A percentile compares a stretch with the other conserved stretches of the same genome.
Evolutionary conservation across 1,140 invertebrate species (phyloP).

Genomic region (Drosophila kikkawai): DNA sequence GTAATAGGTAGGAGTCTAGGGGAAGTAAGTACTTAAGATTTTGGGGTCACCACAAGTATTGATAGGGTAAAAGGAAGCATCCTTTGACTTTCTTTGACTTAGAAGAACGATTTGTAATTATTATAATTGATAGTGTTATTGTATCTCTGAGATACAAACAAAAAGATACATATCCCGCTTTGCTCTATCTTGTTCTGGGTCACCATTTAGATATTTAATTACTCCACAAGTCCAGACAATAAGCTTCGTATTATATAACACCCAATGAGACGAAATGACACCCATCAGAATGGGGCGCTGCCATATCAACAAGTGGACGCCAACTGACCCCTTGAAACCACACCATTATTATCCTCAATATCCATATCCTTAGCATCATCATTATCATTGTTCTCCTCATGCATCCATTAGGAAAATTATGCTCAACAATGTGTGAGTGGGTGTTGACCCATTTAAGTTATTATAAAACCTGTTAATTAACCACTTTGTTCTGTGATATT

Average conservation of each 20-base stretch:
- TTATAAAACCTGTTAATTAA: slow-evolving; percentile 68
- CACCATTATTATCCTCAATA: background rate
- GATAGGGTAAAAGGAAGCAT: background rate
- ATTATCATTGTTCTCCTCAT: slow-evolving; percentile 4
- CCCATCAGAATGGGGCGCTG: slow-evolving; percentile 22
- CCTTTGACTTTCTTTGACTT: background rate
- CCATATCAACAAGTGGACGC: slow-evolving; percentile 69
- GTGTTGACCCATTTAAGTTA: slow-evolving; percentile 61
- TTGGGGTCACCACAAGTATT: background rate
- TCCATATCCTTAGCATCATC: slow-evolving; percentile 14
- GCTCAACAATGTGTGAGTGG: slow-evolving; percentile 16
- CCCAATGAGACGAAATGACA: slow-evolving; percentile 47
- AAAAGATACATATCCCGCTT: background rate
- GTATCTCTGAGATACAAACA: background rate
- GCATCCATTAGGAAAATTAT: slow-evolving; percentile 71
- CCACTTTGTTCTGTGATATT: slow-evolving; percentile 30
- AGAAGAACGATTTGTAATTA: background rate
- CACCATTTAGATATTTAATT: slow-evolving; percentile 2
- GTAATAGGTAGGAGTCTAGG: no score
- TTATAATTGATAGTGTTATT: background rate
- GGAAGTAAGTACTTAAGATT: background rate
- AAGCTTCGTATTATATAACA: slow-evolving; percentile 33
- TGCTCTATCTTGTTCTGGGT: background rate
- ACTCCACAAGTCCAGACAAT: slow-evolving; percentile 1
- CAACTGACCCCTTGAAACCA: slow-evolving; percentile 8